A percentile compares a stretch with the other conserved stretches of the same genome.
Evolutionary conservation across 2,888 invertebrate species (phyloP).

Genomic region (Mylabris sibirica): DNA sequence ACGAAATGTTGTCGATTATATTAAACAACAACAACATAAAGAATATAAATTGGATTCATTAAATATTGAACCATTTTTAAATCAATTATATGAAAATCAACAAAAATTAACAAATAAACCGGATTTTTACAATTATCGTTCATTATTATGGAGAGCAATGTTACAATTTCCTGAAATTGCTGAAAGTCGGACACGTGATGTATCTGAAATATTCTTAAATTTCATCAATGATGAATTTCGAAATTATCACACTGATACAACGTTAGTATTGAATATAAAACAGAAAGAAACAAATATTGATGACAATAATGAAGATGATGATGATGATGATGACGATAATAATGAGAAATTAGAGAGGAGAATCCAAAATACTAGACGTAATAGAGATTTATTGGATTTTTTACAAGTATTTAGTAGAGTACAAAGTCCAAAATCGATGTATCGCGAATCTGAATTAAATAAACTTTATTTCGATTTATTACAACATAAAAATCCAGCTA

Average conservation of each 20-base stretch:
- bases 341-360: constrained; percentile 55
- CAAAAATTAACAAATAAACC: constrained; percentile 65
- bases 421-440: constrained; percentile 80
- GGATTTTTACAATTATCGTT: constrained; percentile 79
- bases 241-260: constrained; percentile 66
- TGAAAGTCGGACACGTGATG: constrained; percentile 81
- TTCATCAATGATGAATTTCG: constrained; percentile 77
- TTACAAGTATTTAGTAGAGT: constrained; percentile 81
- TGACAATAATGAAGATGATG: constrained; percentile 42
- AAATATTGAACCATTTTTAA: constrained; percentile 43
- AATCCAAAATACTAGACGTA: constrained; percentile 50
- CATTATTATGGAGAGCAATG: constrained; percentile 84
- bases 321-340: constrained; percentile 56
- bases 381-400: constrained; percentile 67
- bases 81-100: constrained; percentile 47
- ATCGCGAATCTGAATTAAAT: constrained; percentile 77
- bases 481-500: constrained; percentile 75
- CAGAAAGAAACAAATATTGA: constrained; percentile 53
- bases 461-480: constrained; percentile 82
- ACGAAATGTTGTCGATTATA: constrained; percentile 63
- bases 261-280: constrained; percentile 66
- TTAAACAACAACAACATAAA: constrained; percentile 44
- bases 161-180: constrained; percentile 75
- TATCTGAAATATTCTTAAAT: constrained; percentile 80
- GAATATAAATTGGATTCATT: constrained; percentile 19